Evolutionary conservation across 64 coral and sea anemone genomes (phyloP), one percentile per base, ranked within the genome.

Genomic region (Platygyra sinensis): DNA sequence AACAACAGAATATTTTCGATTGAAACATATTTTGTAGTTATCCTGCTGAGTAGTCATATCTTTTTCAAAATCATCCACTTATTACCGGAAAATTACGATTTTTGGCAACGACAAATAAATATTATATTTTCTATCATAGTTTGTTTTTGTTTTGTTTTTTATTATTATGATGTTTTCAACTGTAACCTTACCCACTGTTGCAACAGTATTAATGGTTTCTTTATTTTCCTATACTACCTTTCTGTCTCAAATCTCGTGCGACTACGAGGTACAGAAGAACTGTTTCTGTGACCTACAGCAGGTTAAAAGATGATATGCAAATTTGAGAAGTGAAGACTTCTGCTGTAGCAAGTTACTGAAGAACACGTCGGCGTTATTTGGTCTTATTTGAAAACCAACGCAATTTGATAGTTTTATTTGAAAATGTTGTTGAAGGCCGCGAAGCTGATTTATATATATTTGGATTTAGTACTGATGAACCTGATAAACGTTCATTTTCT

Each of bases 301-400:
- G 10, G 49, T 29, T 79, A 55, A 25, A 54, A 27, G 65, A n/a
- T 11, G 49, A 59, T 79, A 79, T 79, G 76, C 49, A 79, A 79
- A 79, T 79, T 79, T 79, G 0, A 20, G 7, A 29, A n/a, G 10
- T 69, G 24, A 69, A 69, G 2, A 2, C 4, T 24, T 24, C 4
- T 28, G 10, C 16, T 79, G 54, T 57, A 57, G 54, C 9, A 8
- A 25, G 24, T 28, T 27, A n/a, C 33, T 78, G 22, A 54, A 13
- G 7, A 46, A 52, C 49, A 54, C 49, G 22, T 79, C 27, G 20
- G 22, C 22, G 65, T 5, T n/a, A n/a, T n/a, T n/a, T n/a, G n/a
- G n/a, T n/a, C n/a, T 3, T 27, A 55, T 55, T 55, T 2, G 11
- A 59, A 55, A 79, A 79, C 24, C 51, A 39, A 55, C 51, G 14